A percentile compares a stretch with the other conserved stretches of the same genome.
Conservation (phyloP, 2,888 invertebrate genomes). For the Drosophila kuntzei region DNA sequence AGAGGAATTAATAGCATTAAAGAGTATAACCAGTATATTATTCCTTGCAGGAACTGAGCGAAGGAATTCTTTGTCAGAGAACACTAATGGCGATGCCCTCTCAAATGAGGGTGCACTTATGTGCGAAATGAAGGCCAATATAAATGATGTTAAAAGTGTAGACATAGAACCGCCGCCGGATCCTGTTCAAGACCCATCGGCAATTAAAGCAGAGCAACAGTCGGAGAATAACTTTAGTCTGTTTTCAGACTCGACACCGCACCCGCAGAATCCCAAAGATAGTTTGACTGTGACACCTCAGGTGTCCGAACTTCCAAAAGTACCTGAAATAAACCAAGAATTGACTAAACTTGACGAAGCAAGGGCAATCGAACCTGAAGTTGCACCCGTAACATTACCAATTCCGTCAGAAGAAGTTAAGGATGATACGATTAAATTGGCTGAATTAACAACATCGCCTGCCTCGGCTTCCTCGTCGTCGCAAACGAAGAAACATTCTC, state of each 20-base stretch:
- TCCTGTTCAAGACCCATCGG: background rate
- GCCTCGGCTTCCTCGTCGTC: conserved; percentile 70
- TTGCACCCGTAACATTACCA: background rate
- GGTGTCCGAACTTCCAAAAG: background rate
- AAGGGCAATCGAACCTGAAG: background rate
- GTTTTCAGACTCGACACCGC: conserved; percentile 21
- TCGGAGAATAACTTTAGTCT: conserved; percentile 26
- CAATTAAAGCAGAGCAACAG: conserved; percentile 11
- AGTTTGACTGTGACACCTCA: background rate
- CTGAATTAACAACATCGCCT: conserved; percentile 58
- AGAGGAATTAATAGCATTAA: background rate
- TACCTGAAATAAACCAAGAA: conserved; percentile 30
- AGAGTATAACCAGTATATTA: background rate
- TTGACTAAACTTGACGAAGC: conserved; percentile 1
- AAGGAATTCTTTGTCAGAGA: conserved; percentile 56
- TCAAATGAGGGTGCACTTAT: conserved; percentile 70
- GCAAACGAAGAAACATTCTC: conserved; percentile 74
- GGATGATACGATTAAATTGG: conserved; percentile 41
- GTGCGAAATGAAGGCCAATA: conserved; percentile 65
- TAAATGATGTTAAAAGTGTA: conserved; percentile 43
- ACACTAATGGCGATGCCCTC: conserved; percentile 36
- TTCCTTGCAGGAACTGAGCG: conserved; percentile 76
- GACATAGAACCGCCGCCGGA: conserved; percentile 23
- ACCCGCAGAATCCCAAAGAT: conserved; percentile 22
- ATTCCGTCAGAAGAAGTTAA: conserved; percentile 22